Base-by-base conservation (phyloP, 2,888 invertebrate genomes). In the Gymnosoma rotundatum region DNA sequence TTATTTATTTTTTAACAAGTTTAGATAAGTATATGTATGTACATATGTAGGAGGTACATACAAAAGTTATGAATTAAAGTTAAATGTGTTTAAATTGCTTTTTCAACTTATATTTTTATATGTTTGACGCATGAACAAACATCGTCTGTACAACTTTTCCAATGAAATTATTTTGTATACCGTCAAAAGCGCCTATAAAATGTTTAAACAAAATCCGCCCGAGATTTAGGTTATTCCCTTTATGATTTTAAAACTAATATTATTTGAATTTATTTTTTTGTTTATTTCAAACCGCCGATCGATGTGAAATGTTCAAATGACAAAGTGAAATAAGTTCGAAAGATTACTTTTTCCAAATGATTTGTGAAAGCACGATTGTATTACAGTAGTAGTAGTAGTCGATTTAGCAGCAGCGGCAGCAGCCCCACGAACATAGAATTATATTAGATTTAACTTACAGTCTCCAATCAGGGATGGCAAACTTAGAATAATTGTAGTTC, bases 241-340 rank as follows among this genome's bases (percentile, higher is more conserved):
- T 9, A 52, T 18, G 1, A 7, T 52, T 18, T 48, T 4, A 48
- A 14, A 16, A 48, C 12, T 48, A 16, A 14, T 48, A 6, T 14
- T 52, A 50, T 50, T 50, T 50, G 7, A 50, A 18, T 18, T 7
- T 50, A 2, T 48, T 32, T 7, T n/a, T 48, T 48, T 48, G 16
- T 56, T 69, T 72, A n/a, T 16, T 75, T 75, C 61, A 64, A 78
- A 50, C 69, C 81, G 78, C 78, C 81, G 64, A 66, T 64, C 74
- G 78, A 84, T 84, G 84, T 84, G 72, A 60, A 61, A 84, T 84
- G 81, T 61, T 84, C 81, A 78, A 74, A 81, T 78, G 78, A 75
- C 84, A 84, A 84, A 81, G 78, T 81, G 84, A 81, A 84, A 84
- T 78, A 81, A 81, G 70, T 72, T 81, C 52, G 42, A 63, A 78